phyloP scores from a whole-genome alignment of 2,113 vertebrate genomes.

The Peromyscus leucopus region DNA sequence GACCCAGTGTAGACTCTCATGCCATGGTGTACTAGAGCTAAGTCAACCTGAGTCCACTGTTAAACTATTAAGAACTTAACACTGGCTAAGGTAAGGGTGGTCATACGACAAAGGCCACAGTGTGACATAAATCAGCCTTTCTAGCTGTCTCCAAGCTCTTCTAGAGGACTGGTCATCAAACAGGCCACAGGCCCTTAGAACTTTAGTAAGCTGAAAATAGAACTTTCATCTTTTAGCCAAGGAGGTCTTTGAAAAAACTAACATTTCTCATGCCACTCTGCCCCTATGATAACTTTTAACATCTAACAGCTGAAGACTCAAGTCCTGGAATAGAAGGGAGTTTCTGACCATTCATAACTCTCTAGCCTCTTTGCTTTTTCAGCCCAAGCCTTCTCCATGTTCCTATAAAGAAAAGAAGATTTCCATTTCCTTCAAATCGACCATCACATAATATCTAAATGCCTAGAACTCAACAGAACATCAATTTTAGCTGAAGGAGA shows the following conservation, averaged over 20 bases:
- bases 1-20: not conserved
- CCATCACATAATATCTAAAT: not conserved
- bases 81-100: not conserved
- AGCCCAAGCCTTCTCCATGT: not conserved
- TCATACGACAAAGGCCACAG: not conserved
- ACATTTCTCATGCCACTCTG: not conserved
- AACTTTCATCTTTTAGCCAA: not conserved
- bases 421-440: not conserved
- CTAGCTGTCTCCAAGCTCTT: not conserved
- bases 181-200: too few relatives aligned
- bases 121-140: not conserved
- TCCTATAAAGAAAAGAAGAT: not conserved
- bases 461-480: not conserved
- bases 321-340: not conserved
- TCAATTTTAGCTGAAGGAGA: not conserved
- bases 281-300: not conserved
- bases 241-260: not conserved
- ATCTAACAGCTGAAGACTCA: not conserved
- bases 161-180: not conserved
- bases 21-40: not conserved
- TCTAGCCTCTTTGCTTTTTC: not conserved
- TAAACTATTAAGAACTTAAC: not conserved
- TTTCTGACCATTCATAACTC: not conserved
- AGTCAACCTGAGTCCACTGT: not conserved
- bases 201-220: not conserved